Conservation (phyloP, 1,140 invertebrate species). For the Drosophila kepulauana region DNA sequence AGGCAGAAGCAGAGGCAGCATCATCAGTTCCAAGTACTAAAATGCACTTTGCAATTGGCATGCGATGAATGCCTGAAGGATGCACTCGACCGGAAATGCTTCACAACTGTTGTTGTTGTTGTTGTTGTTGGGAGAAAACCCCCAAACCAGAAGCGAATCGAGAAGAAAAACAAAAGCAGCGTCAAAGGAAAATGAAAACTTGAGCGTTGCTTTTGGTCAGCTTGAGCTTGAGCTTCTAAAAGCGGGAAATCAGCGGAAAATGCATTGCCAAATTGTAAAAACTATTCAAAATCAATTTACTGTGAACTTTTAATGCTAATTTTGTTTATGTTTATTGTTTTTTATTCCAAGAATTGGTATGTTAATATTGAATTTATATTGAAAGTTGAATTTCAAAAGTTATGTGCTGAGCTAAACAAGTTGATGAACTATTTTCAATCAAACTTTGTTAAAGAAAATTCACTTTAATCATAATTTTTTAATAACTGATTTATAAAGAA, state of each 20-base stretch:
- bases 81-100: slow-evolving; percentile 42
- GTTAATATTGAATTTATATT: neutral
- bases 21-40: slow-evolving; percentile 13
- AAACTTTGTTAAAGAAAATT: neutral
- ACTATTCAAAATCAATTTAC: neutral
- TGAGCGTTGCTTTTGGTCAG: slow-evolving; percentile 11
- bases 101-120: slow-evolving; percentile 2
- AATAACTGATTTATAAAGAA: no score
- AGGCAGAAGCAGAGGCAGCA: neutral
- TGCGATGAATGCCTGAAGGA: slow-evolving; percentile 46
- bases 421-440: neutral
- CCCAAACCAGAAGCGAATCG: neutral
- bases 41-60: slow-evolving; percentile 45
- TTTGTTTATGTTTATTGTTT: slow-evolving; percentile 1
- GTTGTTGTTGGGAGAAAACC: neutral
- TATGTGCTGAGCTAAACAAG: neutral
- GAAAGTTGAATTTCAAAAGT: neutral
- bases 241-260: neutral
- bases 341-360: neutral
- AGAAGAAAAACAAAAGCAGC: slow-evolving; percentile 7
- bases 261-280: slow-evolving; percentile 1
- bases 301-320: slow-evolving; percentile 6
- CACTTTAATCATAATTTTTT: neutral
- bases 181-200: slow-evolving; percentile 8
- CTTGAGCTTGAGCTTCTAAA: neutral